Evolutionary conservation across 2,797 vertebrate species (phyloP), one percentile per base, ranked within the genome.

Genomic region (Myoxocephalus aenaeus): DNA sequence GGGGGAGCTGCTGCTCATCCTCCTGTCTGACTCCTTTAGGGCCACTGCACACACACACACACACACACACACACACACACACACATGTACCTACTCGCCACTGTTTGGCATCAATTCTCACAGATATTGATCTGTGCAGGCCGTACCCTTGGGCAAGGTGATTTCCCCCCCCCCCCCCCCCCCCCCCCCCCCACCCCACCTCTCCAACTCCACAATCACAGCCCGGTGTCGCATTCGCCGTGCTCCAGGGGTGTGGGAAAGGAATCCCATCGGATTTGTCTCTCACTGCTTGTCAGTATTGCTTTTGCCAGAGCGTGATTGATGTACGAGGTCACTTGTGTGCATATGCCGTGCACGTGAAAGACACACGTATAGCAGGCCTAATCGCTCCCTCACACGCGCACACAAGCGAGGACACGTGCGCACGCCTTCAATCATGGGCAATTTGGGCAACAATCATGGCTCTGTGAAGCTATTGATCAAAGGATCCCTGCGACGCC

Each of bases 91-190:
- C 71, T 67, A 34, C 80, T 86, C 58, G 64, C 69, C 80, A 81
- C 76, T 76, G 79, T 86, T 86, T 81, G 87, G 80, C 90, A 92
- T 90, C 90, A 86, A 86, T 93, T 91, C 86, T 90, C 87, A 79
- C 84, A 77, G 89, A 92, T 94, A 95, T 95, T 82, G 92, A 94
- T 94, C 83, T 87, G 82, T 86, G 84, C 64, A 81, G 81, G 84
- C 85, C 11, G 32, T 93, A 90, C 89, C 93, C 94, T 94, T 94
- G 93, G 83, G 92, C 91, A 94, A 95, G 94, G 94, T 93, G 93
- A 94, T 93, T 93, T 94, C 86, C 91, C 87, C 88, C 80, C 90
- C 81, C 63, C 51, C 73, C 67, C 20, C 22, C 50, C n/a, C 10
- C 18, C n/a, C 50, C 50, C 10, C 18, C 73, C 58, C 15, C 25